These are phyloP conservation scores for Bombus soroeensis DNA, from an alignment of 1,140 invertebrate species.

Conservation along the genomic window DNA sequence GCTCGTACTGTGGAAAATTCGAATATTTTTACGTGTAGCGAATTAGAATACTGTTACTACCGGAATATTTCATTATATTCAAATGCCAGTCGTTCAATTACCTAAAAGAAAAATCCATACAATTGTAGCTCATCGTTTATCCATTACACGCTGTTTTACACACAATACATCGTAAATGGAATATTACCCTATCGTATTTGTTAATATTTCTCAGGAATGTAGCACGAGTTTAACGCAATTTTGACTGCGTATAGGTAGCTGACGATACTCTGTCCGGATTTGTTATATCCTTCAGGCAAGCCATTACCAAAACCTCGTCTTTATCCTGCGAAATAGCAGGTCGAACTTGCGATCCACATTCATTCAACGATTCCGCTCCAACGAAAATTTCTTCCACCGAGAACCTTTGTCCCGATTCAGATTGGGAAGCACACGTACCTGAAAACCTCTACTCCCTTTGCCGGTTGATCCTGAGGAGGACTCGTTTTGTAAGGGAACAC, in stretches of 20 bases:
- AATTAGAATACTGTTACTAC: too few relatives aligned
- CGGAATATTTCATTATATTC: neutral
- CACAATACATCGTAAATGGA: neutral
- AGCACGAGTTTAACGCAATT: too few relatives aligned
- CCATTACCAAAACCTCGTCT: too few relatives aligned
- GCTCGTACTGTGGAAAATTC: too few relatives aligned
- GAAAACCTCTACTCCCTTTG: neutral
- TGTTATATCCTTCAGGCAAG: too few relatives aligned
- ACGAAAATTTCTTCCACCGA: neutral
- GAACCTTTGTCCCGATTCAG: neutral
- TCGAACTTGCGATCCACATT: neutral
- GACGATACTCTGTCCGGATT: too few relatives aligned
- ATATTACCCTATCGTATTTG: neutral
- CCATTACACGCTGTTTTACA: neutral
- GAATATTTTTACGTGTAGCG: too few relatives aligned
- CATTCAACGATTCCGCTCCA: neutral
- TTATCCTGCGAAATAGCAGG: too few relatives aligned
- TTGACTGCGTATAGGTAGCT: too few relatives aligned
- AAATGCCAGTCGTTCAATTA: neutral
- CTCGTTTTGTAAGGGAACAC: conserved; percentile 46
- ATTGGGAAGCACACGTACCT: neutral
- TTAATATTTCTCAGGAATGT: neutral
- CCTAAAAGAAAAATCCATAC: neutral
- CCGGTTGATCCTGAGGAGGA: conserved; percentile 21
- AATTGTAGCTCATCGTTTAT: neutral